A percentile compares a stretch with the other conserved stretches of the same genome.
phyloP scores from a whole-genome alignment of 2,888 invertebrate species.

The Hydrotaea cyrtoneurina region DNA sequence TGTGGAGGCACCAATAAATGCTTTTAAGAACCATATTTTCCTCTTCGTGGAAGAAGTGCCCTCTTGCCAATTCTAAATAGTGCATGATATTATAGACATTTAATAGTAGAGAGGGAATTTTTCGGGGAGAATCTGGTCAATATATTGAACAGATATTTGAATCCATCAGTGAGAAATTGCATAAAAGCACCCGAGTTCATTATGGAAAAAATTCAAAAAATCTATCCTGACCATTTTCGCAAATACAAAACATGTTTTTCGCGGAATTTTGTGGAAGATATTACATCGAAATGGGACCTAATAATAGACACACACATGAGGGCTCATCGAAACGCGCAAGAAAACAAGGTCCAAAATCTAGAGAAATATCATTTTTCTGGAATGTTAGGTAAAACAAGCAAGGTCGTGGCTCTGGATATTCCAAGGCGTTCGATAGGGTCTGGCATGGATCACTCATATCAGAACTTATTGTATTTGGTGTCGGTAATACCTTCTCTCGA shows the following conservation, averaged over 20 bases:
- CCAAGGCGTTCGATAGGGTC: too few relatives aligned
- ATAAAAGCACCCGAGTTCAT: slow-evolving; percentile 23
- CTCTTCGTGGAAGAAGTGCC: neutral
- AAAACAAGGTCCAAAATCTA: neutral
- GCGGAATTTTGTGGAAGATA: slow-evolving; percentile 26
- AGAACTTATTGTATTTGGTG: too few relatives aligned
- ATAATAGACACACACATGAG: slow-evolving; percentile 11
- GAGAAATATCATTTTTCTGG: slow-evolving; percentile 6
- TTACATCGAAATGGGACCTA: neutral
- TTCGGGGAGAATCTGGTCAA: too few relatives aligned
- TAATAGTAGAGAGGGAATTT: too few relatives aligned
- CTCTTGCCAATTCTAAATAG: too few relatives aligned
- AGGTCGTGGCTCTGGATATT: too few relatives aligned
- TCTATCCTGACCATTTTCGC: neutral
- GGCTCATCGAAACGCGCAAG: slow-evolving; percentile 23
- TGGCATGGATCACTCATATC: too few relatives aligned
- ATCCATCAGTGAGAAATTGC: slow-evolving; percentile 24
- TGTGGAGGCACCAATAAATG: neutral
- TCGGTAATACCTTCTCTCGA: too few relatives aligned
- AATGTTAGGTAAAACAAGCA: slow-evolving; percentile 21
- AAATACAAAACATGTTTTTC: neutral
- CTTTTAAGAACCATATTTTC: neutral
- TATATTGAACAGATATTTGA: slow-evolving; percentile 37
- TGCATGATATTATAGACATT: too few relatives aligned
- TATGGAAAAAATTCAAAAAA: slow-evolving; percentile 36